Evolutionary conservation across 2,888 invertebrate genomes (phyloP), one percentile per base, ranked within the genome.

Genomic region (Hedya salicella): DNA sequence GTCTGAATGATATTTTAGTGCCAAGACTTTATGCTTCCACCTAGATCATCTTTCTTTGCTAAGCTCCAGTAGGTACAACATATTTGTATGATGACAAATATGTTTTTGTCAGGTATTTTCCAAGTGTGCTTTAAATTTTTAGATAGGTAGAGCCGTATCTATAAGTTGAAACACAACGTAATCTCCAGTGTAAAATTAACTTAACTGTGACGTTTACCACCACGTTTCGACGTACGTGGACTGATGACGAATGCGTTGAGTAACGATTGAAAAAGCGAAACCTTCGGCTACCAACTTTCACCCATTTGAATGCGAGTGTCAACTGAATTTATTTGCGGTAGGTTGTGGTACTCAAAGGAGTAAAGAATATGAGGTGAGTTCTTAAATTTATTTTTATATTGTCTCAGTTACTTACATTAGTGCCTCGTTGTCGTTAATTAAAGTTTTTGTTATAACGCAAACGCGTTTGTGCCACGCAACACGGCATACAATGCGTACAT

Each of bases 261-360:
- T 88, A 90, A 90, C 82, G 82, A 85, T 87, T 87, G 86, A 89
- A 89, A 89, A 88, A 88, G 86, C 86, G 87, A 89, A 89, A 89
- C 88, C 88, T 89, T 89, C 83, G 81, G 76, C 83, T 76, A 83
- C 82, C 75, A 85, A 87, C 91, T 90, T 90, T 90, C 90, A 87
- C 89, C 82, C 78, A 81, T 85, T 85, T 79, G 76, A 80, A 81
- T 78, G 82, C 76, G 76, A 79, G 78, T 78, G 78, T 73, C 75
- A 78, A 78, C 75, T 79, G 72, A 77, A 78, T 66, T 66, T 61
- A 66, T 66, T 66, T 66, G 66, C 61, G 66, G 66, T 66, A 66
- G 66, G 66, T 66, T 66, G 61, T 54, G 63, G 54, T 59, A 54
- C 48, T 53, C 50, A 32, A 57, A 40, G 17, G 50, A 39, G 36